Percentiles rank a stretch among this genome's conserved stretches.
These are phyloP conservation scores for Misgurnus anguillicaudatus DNA, from an alignment of 2,113 vertebrate genomes.

Conservation along the genomic window DNA sequence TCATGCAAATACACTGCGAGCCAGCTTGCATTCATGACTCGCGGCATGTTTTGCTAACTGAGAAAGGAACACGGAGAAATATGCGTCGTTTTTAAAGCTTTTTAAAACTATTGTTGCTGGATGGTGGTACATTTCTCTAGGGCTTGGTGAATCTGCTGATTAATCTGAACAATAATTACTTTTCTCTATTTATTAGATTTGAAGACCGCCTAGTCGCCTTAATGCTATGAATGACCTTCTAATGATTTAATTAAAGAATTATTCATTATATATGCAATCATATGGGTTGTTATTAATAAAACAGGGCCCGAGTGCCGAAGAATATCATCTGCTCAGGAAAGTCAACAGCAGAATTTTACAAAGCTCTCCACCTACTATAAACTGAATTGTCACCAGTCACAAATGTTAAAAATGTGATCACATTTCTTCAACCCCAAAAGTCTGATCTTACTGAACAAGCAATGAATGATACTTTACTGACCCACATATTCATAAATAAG, in stretches of 20 bases:
- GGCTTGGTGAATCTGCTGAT: constrained; percentile 6
- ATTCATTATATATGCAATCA: constrained; percentile 30
- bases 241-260: constrained; percentile 39
- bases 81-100: not conserved
- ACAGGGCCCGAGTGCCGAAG: constrained; percentile 2
- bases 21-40: constrained; percentile 23
- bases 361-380: not conserved
- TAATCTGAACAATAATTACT: constrained; percentile 40
- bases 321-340: constrained; percentile 21
- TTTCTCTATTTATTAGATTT: constrained; percentile 36
- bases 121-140: constrained; percentile 12
- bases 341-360: constrained; percentile 5
- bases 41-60: constrained; percentile 5
- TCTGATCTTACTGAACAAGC: not conserved
- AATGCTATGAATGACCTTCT: constrained; percentile 36
- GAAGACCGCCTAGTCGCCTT: constrained; percentile 26
- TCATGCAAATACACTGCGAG: constrained; percentile 14
- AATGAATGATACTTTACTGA: constrained; percentile 42
- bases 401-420: not conserved
- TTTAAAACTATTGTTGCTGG: constrained; percentile 5
- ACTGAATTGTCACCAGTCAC: constrained; percentile 11
- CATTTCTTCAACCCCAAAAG: not conserved
- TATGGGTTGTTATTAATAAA: constrained; percentile 29
- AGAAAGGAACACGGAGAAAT: not conserved
- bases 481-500: constrained; percentile 39